Evolutionary conservation across 2,113 vertebrate genomes (phyloP), one percentile per base, ranked within the genome.

Genomic region (Todiramphus saurophagus): DNA sequence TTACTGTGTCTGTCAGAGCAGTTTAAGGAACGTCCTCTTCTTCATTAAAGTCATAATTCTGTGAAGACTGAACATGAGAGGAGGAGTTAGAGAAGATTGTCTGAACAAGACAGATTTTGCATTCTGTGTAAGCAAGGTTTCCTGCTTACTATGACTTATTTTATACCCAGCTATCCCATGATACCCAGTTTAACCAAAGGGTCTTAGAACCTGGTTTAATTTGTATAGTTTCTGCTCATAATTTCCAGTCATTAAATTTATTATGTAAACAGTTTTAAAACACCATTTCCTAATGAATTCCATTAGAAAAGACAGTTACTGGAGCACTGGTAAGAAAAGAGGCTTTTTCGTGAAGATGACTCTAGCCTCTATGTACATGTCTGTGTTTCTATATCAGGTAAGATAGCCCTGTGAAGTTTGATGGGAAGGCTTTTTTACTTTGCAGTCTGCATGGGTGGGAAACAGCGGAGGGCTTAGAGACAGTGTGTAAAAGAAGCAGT

Each of bases 401-500:
- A 55, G n/a, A 33, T 10, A 7, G 14, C 55, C 25, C 30, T 58
- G 25, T 62, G 15, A 59, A 35, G 21, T 72, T 66, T 53, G 30
- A 50, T 0, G 3, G 41, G 21, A 67, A 37, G 33, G 13, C 2
- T 0, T 43, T 85, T 77, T 50, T 28, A 11, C 44, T 95, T 84
- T 68, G 33, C 74, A 48, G 76, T 44, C 72, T 78, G 33, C 55
- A 39, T 94, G 83, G 56, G 51, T 96, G 63, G 68, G n/a, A 95
- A 96, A 63, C 66, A 86, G 58, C 83, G 80, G 77, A 59, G 62
- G 67, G n/a, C 68, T 90, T 87, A 81, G 21, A 92, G 84, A 93
- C 97, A 96, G 94, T 66, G 62, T 68, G 64, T 87, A 90, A 62
- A 77, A 82, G 85, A 90, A 90, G 64, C 50, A 58, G 66, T 63